Evolutionary conservation across 2,113 vertebrate species (phyloP), one percentile per base, ranked within the genome.

Genomic region (Ursus arctos): DNA sequence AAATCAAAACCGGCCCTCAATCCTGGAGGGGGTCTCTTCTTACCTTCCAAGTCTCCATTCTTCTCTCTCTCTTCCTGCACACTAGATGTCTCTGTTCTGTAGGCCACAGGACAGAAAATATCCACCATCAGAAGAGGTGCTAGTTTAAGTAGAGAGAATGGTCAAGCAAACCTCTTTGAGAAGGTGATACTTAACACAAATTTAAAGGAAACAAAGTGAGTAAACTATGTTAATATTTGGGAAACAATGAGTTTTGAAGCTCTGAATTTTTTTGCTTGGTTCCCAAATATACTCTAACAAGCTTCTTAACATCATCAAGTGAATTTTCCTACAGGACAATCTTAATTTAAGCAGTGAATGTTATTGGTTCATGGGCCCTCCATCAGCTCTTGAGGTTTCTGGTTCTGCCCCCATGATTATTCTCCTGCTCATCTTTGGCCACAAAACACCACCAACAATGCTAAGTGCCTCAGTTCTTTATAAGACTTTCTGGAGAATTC

Each of bases 211-310:
- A 53, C 43, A 36, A 92, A n/a, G 12, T 11, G 21, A 77, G 61
- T 47, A 33, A 40, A 12, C 3, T 22, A 51, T 74, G 53, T 16
- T 59, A 59, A 74, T 67, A 43, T 40, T 67, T 65, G 47, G 36
- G 92, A 85, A 40, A 33, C 36, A 47, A 63, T 5, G 6, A 6
- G 49, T 71, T 74, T 91, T 74, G 61, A 86, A 89, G 36, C n/a
- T 83, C n/a, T 89, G 31, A 74, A n/a, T 82, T 67, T 67, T 95
- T 96, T 90, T 82, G 13, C 6, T 67, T 93, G 31, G 74, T 80
- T 92, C n/a, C 4, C 18, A 40, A 24, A 81, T n/a, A 93, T 49
- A 12, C 31, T 94, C 59, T 11, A 33, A 22, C 12, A 61, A 59
- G 14, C 63, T 76, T 94, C 83, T 89, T 36, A 19, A 92, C 76